These are phyloP conservation scores for Lepidotrigona ventralis DNA, from an alignment of 1,140 invertebrate genomes.

Conservation along the genomic window DNA sequence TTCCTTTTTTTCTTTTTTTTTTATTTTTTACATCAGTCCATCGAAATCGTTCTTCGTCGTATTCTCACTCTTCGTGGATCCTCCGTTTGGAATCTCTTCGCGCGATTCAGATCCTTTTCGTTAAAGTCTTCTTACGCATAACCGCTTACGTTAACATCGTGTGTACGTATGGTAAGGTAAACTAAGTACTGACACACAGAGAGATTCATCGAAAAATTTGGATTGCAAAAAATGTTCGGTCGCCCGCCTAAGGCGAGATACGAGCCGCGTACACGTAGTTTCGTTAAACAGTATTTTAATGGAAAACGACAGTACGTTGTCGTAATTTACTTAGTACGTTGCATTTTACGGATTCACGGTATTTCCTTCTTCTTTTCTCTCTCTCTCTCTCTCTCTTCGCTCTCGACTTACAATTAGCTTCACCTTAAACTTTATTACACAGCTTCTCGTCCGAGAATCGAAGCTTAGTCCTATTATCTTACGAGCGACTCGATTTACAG, in stretches of 20 bases:
- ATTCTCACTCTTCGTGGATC: background rate
- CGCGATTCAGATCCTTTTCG: background rate
- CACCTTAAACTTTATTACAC: background rate
- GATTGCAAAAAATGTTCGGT: constrained; percentile 59
- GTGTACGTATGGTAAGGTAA: constrained; percentile 44
- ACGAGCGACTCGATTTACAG: constrained; percentile 20
- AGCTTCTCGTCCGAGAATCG: background rate
- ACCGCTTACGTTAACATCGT: constrained; percentile 45
- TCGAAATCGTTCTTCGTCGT: constrained; percentile 16
- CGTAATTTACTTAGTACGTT: constrained; percentile 27
- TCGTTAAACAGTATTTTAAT: constrained; percentile 48
- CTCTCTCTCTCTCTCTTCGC: too few relatives aligned
- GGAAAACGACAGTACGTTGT: constrained; percentile 46
- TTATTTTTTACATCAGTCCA: background rate
- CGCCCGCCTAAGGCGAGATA: constrained; percentile 61
- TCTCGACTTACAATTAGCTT: background rate
- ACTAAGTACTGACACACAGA: constrained; percentile 65
- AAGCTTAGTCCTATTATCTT: constrained; percentile 7
- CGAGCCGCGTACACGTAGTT: constrained; percentile 48
- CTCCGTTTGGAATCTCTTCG: too few relatives aligned
- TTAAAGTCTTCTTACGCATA: background rate
- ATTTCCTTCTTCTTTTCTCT: background rate
- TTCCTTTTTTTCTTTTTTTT: background rate
- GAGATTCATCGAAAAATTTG: constrained; percentile 64
- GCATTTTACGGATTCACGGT: constrained; percentile 33